phyloP scores from a whole-genome alignment of 1,140 invertebrate species.

The Lordiphosa stackelbergi region DNA sequence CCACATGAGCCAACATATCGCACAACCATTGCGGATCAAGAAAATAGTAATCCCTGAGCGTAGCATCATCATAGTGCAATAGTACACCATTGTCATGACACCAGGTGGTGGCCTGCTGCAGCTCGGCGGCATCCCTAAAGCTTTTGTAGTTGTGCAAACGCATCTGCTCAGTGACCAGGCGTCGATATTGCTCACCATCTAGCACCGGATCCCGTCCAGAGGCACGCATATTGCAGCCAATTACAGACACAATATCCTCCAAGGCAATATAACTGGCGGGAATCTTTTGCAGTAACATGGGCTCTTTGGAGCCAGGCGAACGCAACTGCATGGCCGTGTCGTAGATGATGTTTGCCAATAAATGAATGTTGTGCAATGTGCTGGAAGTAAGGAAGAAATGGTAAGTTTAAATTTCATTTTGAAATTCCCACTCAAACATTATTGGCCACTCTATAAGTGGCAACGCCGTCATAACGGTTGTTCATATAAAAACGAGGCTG shows the following conservation, averaged over 20 bases:
- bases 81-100: conserved; percentile 98
- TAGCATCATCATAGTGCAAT: conserved; percentile 98
- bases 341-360: conserved; percentile 95
- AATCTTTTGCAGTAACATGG: conserved; percentile 94
- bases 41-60: conserved; percentile 90
- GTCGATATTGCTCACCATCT: conserved; percentile 89
- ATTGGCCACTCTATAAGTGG: no score
- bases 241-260: conserved; percentile 91
- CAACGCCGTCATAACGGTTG: no score
- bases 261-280: conserved; percentile 96
- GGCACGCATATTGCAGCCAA: conserved; percentile 85
- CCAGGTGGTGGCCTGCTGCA: conserved; percentile 97
- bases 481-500: no score
- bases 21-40: conserved; percentile 99
- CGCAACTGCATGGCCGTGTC: conserved; percentile 94
- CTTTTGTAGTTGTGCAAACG: conserved; percentile 79
- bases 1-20: conserved; percentile 97
- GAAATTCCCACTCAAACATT: no score
- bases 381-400: conserved; percentile 76
- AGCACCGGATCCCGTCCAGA: conserved; percentile 91
- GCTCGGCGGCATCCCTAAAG: conserved; percentile 88
- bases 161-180: conserved; percentile 84
- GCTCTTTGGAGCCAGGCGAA: conserved; percentile 93
- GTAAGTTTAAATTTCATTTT: no score
- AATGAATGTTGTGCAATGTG: conserved; percentile 93